Conservation (phyloP, 2,888 invertebrate species). For the Shargacucullia verbasci region DNA sequence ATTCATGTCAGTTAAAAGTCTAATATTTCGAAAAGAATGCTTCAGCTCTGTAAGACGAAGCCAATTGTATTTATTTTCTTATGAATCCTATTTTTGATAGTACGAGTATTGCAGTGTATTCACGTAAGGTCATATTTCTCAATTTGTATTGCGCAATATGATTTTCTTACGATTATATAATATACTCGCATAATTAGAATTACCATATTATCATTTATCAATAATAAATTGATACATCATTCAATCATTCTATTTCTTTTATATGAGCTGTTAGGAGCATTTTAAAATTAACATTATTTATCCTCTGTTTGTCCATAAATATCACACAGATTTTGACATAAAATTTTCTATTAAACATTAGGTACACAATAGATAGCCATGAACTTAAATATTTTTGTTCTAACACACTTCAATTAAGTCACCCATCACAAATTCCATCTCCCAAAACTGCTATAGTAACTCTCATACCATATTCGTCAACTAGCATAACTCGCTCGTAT, state of each 20-base stretch:
- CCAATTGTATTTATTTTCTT: slow-evolving; percentile 18
- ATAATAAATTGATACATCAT: no score
- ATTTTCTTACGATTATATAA: no score
- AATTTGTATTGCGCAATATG: no score
- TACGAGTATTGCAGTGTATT: no score
- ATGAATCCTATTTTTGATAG: slow-evolving; percentile 1
- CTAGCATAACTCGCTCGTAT: slow-evolving; percentile 68
- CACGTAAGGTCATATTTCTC: no score
- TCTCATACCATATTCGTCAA: slow-evolving; percentile 72
- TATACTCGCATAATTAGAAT: no score
- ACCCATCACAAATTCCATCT: slow-evolving; percentile 46
- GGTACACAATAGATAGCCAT: slow-evolving; percentile 10
- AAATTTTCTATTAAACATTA: background rate
- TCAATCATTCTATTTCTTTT: no score
- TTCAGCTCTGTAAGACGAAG: slow-evolving; percentile 26
- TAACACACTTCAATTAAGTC: slow-evolving; percentile 32
- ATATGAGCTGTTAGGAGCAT: no score
- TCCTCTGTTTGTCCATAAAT: no score
- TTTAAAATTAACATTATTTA: no score
- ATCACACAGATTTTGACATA: no score
- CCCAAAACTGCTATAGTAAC: slow-evolving; percentile 54
- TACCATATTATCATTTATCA: no score
- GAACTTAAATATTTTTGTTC: slow-evolving; percentile 31
- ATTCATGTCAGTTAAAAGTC: slow-evolving; percentile 64
- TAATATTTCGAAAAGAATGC: slow-evolving; percentile 46